These are phyloP conservation scores for Trilocha varians DNA, from an alignment of 2,888 invertebrate genomes.

Conservation along the genomic window DNA sequence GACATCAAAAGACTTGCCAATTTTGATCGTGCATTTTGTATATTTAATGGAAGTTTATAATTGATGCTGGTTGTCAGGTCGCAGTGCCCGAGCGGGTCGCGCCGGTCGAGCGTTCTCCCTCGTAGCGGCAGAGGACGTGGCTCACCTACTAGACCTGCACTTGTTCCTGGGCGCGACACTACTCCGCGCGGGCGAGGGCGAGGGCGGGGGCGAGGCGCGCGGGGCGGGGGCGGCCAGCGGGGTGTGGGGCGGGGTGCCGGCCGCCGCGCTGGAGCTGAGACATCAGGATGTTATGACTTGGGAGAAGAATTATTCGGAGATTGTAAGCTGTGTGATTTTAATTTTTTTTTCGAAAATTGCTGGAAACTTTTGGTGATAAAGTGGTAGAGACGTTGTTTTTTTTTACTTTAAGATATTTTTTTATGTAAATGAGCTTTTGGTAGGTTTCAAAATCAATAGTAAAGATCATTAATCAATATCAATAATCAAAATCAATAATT, in stretches of 20 bases:
- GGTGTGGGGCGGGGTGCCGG: constrained; percentile 86
- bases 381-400: too few relatives aligned
- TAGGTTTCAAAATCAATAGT: too few relatives aligned
- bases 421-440: too few relatives aligned
- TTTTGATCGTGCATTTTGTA: not conserved
- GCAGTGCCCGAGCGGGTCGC: constrained; percentile 96
- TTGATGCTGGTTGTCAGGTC: constrained; percentile 60
- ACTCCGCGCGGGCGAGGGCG: constrained; percentile 35
- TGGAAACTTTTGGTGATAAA: too few relatives aligned
- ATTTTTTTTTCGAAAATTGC: not conserved
- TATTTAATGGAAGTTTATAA: not conserved
- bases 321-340: constrained; percentile 71
- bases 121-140: constrained; percentile 90
- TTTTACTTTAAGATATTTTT: too few relatives aligned
- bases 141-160: constrained; percentile 95
- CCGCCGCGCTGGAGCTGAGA: constrained; percentile 86
- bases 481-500: too few relatives aligned
- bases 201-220: constrained; percentile 39
- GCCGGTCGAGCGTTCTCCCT: constrained; percentile 94
- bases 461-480: too few relatives aligned
- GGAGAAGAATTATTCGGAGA: constrained; percentile 81
- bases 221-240: constrained; percentile 77
- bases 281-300: constrained; percentile 82
- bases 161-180: constrained; percentile 89
- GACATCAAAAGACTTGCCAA: too few relatives aligned